These are phyloP conservation scores for Xylota segnis DNA, from an alignment of 2,888 invertebrate species.

Conservation along the genomic window DNA sequence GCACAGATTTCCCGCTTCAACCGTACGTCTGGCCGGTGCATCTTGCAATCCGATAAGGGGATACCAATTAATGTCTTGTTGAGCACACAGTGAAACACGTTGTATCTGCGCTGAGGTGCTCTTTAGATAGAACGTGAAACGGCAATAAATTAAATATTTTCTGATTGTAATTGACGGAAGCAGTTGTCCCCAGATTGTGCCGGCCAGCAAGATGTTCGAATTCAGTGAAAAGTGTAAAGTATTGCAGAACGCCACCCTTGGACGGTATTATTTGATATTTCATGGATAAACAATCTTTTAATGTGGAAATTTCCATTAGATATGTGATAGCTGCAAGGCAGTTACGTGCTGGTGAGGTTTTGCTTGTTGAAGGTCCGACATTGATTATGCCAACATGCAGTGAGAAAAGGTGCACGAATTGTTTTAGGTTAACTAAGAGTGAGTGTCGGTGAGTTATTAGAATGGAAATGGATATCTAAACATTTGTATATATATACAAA, in stretches of 20 bases:
- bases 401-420: slow-evolving; percentile 85
- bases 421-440: slow-evolving; percentile 82
- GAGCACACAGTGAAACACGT: slow-evolving; percentile 4
- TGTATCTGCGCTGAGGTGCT: background rate
- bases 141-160: slow-evolving; percentile 40
- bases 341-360: slow-evolving; percentile 86
- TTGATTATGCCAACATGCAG: slow-evolving; percentile 85
- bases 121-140: slow-evolving; percentile 10
- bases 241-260: slow-evolving; percentile 79
- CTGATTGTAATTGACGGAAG: slow-evolving; percentile 50
- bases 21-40: slow-evolving; percentile 1
- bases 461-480: no score
- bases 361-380: slow-evolving; percentile 86
- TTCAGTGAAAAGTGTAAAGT: slow-evolving; percentile 81
- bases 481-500: no score
- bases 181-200: slow-evolving; percentile 41
- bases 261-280: slow-evolving; percentile 79
- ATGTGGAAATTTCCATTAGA: slow-evolving; percentile 80
- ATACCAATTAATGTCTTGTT: slow-evolving; percentile 65
- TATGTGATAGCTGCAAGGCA: slow-evolving; percentile 86
- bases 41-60: slow-evolving; percentile 55
- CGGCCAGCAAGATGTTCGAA: slow-evolving; percentile 78
- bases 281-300: slow-evolving; percentile 19
- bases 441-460: slow-evolving; percentile 82
- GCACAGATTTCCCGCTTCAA: slow-evolving; percentile 23